Percentiles rank a stretch among this genome's conserved stretches.
These are phyloP conservation scores for Mystacornis crossleyi DNA, from an alignment of 2,113 vertebrate species.

Conservation along the genomic window DNA sequence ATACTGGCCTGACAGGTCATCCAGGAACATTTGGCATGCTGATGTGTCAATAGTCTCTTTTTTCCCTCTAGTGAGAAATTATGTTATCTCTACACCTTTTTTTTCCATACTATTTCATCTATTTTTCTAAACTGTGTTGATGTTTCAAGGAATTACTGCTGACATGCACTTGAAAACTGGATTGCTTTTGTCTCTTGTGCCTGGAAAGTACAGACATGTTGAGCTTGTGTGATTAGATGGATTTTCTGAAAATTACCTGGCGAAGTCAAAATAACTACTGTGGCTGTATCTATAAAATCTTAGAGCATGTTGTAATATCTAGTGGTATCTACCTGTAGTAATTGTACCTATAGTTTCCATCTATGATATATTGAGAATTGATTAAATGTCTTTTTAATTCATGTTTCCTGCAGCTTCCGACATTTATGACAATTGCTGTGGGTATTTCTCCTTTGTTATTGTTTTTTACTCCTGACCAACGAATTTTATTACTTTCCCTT, in stretches of 20 bases:
- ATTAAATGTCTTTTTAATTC: not conserved
- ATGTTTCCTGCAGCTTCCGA: not conserved
- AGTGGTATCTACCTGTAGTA: not conserved
- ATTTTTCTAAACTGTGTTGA: not conserved
- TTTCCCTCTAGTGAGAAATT: not conserved
- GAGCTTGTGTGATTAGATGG: not conserved
- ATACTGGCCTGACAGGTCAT: not conserved
- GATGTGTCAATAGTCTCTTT: not conserved
- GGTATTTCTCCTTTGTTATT: not conserved
- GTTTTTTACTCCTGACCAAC: not conserved
- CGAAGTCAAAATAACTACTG: not conserved
- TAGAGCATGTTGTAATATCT: not conserved
- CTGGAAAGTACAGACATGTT: not conserved
- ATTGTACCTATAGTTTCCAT: not conserved
- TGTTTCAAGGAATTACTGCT: not conserved
- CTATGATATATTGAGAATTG: not conserved
- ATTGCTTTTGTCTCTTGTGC: not conserved
- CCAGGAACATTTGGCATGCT: not conserved
- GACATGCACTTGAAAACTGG: not conserved
- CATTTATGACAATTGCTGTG: not conserved
- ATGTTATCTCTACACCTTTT: not conserved
- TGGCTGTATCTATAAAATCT: not conserved
- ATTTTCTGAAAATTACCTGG: not conserved
- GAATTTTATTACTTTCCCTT: not conserved
- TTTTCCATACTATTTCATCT: not conserved